Conservation (phyloP, 2,113 vertebrate genomes). For the Corydoras maculifer region DNA sequence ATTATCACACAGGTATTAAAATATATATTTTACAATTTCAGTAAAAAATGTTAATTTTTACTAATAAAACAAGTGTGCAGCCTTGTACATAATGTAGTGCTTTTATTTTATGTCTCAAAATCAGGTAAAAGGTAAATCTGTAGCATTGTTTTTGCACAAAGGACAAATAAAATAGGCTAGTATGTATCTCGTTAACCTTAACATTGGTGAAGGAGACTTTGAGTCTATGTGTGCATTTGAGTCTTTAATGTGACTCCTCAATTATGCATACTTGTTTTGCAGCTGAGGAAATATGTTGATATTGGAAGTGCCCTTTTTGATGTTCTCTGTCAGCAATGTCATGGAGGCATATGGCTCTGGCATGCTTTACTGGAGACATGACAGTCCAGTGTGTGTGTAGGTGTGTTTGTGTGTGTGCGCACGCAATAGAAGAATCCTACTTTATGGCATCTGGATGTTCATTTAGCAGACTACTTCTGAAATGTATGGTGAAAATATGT, state of each 20-base stretch:
- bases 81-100: no score
- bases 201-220: not conserved
- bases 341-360: constrained; percentile 36
- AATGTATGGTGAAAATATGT: no score
- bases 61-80: no score
- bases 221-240: constrained; percentile 2
- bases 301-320: constrained; percentile 35
- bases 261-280: constrained; percentile 28
- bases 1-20: no score
- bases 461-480: no score
- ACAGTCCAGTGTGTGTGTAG: constrained; percentile 21
- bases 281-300: constrained; percentile 28
- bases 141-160: no score
- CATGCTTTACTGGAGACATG: constrained; percentile 39
- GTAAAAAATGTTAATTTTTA: no score
- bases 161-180: not conserved
- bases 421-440: no score
- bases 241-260: constrained; percentile 4
- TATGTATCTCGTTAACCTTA: not conserved
- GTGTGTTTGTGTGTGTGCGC: constrained; percentile 1
- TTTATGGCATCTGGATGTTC: no score
- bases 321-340: constrained; percentile 34
- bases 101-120: no score
- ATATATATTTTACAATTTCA: no score
- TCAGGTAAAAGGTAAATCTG: no score